phyloP scores from a whole-genome alignment of 1,140 invertebrate species.

The Adoxophyes honmai region DNA sequence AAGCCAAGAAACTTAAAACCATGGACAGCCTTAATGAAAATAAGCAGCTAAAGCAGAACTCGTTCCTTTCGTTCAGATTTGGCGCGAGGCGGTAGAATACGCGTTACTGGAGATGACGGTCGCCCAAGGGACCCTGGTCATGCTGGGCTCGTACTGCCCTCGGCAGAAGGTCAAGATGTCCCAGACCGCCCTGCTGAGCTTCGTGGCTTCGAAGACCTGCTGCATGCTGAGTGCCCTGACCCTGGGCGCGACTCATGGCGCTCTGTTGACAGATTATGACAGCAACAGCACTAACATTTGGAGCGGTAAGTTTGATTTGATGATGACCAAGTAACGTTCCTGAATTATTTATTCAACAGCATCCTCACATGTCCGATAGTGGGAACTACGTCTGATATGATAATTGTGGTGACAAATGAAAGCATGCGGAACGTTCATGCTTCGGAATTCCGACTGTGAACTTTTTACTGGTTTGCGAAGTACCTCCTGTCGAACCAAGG shows the following conservation, averaged over 20 bases:
- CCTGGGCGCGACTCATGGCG: constrained; percentile 51
- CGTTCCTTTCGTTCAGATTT: constrained; percentile 41
- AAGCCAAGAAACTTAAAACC: no score
- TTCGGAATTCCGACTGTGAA: no score
- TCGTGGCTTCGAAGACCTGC: constrained; percentile 38
- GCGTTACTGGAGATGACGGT: constrained; percentile 50
- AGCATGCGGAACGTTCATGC: no score
- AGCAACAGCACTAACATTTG: constrained; percentile 40
- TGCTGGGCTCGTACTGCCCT: constrained; percentile 60
- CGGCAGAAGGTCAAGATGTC: constrained; percentile 41
- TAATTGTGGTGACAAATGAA: no score
- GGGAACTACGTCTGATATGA: no score
- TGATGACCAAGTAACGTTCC: no score
- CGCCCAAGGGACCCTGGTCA: constrained; percentile 51
- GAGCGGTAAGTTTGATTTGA: constrained; percentile 37
- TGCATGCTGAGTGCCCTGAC: constrained; percentile 43
- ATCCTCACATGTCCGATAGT: no score
- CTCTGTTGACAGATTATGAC: constrained; percentile 51
- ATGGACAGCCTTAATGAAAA: no score
- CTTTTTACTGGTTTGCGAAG: no score
- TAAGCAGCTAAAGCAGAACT: background rate
- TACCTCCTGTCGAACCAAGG: no score
- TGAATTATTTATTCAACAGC: no score
- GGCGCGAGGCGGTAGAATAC: constrained; percentile 59
- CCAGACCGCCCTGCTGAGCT: constrained; percentile 40